Evolutionary conservation across 2,113 vertebrate genomes (phyloP).

Genomic region (Nycticryphes semicollaris): DNA sequence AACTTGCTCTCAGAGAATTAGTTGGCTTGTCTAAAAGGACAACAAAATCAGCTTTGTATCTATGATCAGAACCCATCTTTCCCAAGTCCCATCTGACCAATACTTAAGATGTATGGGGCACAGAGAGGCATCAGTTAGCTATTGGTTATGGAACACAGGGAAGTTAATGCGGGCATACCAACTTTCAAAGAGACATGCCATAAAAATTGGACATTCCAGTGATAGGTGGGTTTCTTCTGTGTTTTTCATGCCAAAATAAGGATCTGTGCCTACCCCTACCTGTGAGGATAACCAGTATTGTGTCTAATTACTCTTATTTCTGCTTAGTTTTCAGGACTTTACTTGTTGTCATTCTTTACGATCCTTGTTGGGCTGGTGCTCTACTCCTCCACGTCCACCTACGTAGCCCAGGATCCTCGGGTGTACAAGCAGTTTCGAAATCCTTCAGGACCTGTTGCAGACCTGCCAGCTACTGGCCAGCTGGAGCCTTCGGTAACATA

Average conservation of each 20-base stretch:
- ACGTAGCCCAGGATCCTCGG: slow-evolving; percentile 90
- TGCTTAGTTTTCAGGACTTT: slow-evolving; percentile 92
- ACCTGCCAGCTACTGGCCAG: slow-evolving; percentile 76
- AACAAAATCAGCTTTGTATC: background rate
- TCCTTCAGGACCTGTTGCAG: slow-evolving; percentile 79
- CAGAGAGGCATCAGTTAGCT: background rate
- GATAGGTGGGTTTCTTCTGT: background rate
- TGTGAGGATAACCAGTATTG: background rate
- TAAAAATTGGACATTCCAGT: background rate
- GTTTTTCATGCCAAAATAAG: background rate
- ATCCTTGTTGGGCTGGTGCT: slow-evolving; percentile 90
- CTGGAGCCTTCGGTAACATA: slow-evolving; percentile 92
- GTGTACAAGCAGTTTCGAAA: slow-evolving; percentile 97
- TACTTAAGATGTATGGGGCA: background rate
- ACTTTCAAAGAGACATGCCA: background rate
- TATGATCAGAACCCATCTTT: background rate
- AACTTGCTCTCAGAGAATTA: background rate
- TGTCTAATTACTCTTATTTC: slow-evolving; percentile 18
- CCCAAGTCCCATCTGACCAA: background rate
- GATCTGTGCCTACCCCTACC: background rate
- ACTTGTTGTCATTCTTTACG: slow-evolving; percentile 90
- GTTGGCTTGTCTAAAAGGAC: background rate
- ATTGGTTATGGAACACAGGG: background rate
- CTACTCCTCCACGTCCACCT: slow-evolving; percentile 91
- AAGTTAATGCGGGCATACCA: background rate